Evolutionary conservation across 2,113 vertebrate species (phyloP).

Genomic region (Panurus biarmicus): DNA sequence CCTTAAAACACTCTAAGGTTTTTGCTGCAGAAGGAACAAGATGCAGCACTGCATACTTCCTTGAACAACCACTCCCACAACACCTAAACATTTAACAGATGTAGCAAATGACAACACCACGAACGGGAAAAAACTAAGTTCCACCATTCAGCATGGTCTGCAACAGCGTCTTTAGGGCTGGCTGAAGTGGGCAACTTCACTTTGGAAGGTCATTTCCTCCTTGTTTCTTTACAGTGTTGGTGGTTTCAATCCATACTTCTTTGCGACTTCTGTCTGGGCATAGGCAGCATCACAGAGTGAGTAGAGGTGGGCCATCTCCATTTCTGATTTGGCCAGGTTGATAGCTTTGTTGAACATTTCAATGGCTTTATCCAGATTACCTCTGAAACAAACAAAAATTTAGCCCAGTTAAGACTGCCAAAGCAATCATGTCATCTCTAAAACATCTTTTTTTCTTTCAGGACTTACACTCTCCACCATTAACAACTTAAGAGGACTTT

Average conservation of each 20-base stretch:
- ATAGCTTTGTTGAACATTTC: constrained; percentile 99
- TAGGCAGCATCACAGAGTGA: constrained; percentile 97
- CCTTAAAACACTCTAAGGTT: constrained; percentile 23
- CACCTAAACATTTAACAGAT: constrained; percentile 71
- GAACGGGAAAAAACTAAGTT: constrained; percentile 62
- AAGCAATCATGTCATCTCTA: background rate
- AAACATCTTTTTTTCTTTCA: background rate
- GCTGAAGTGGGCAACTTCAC: constrained; percentile 63
- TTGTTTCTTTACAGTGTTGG: constrained; percentile 86
- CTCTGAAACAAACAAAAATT: constrained; percentile 74
- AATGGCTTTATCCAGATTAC: constrained; percentile 97
- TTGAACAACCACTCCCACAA: constrained; percentile 69
- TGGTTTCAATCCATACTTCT: constrained; percentile 97
- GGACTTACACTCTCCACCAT: background rate
- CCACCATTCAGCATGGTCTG: constrained; percentile 71
- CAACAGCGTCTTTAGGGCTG: constrained; percentile 68
- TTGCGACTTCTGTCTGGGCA: constrained; percentile 97
- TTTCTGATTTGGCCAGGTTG: constrained; percentile 97
- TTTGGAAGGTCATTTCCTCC: constrained; percentile 60
- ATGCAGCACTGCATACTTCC: constrained; percentile 55
- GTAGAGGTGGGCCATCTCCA: constrained; percentile 99
- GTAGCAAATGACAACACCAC: constrained; percentile 71
- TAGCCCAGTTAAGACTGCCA: background rate
- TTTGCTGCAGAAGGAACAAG: constrained; percentile 63
- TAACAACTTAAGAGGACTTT: background rate